Evolutionary conservation across 2,113 vertebrate genomes (phyloP), one percentile per base, ranked within the genome.

Genomic region (Archocentrus centrarchus): DNA sequence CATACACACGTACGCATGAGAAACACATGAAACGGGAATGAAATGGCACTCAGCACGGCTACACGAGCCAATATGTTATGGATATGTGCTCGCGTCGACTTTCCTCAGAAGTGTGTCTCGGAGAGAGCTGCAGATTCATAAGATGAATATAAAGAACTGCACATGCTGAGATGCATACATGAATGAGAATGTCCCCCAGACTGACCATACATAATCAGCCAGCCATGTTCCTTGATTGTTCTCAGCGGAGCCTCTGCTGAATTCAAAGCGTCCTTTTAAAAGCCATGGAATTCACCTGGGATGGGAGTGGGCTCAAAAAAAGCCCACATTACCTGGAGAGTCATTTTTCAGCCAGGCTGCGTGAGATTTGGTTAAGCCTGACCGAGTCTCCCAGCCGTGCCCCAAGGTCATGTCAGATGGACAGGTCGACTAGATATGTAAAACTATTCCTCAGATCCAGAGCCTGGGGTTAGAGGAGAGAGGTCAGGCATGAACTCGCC

Each of bases 231-330:
- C 86, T 75, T 93, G 95, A 95, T 96, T 96, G 95, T 95, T 94
- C 94, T 95, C 93, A 79, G 88, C 87, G 62, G 79, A 93, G 90
- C 82, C 87, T 76, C 78, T 14, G 57, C 90, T 86, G 93, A 94
- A 95, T 95, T 95, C 95, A 95, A 96, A 96, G 92, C 68, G 47
- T 86, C 89, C 86, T 89, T 92, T 94, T 93, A 92, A 94, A 94
- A 96, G 82, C 93, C 91, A 32, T 89, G 87, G 83, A 94, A 95
- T 94, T 94, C 94, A 93, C 92, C 94, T 91, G 90, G 89, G 93
- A 93, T 17, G 35, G 80, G 77, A 77, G 61, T 5, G 11, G 22
- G 35, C 2, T 39, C 7, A 73, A 79, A 66, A 66, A 81, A 89
- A 83, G 86, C 50, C 78, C 85, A 82, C 88, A 86, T 95, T 90